phyloP scores from a whole-genome alignment of 2,113 vertebrate species.

The Amia ocellicauda region DNA sequence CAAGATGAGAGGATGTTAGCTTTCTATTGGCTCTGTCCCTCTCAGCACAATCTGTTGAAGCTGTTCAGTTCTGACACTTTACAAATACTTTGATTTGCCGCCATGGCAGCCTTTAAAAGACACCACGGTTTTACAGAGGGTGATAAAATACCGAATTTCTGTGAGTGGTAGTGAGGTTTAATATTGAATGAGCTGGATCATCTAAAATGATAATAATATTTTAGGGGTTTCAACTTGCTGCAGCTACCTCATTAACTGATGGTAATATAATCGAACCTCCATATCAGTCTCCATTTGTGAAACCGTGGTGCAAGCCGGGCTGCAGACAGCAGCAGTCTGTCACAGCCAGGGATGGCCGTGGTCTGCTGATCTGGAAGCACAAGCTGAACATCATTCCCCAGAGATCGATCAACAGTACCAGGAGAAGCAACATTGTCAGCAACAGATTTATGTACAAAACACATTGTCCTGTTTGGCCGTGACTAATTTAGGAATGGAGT shows the following conservation, averaged over 20 bases:
- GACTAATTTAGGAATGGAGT: too few relatives aligned
- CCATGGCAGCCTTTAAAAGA: background rate
- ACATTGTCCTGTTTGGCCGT: too few relatives aligned
- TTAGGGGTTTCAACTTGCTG: slow-evolving; percentile 2
- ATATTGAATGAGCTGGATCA: slow-evolving; percentile 20
- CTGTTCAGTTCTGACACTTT: background rate
- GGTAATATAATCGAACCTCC: background rate
- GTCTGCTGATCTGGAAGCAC: too few relatives aligned
- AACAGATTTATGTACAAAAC: too few relatives aligned
- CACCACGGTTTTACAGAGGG: background rate
- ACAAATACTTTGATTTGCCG: slow-evolving; percentile 7
- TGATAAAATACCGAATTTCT: slow-evolving; percentile 9
- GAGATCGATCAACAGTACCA: too few relatives aligned
- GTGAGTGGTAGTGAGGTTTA: slow-evolving; percentile 9
- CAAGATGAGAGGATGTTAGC: too few relatives aligned
- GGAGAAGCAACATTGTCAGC: too few relatives aligned
- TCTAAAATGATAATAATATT: slow-evolving; percentile 21
- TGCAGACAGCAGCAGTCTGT: background rate
- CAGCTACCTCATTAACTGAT: slow-evolving; percentile 8
- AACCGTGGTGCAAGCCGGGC: background rate
- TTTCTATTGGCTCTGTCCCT: background rate
- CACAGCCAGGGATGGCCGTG: background rate
- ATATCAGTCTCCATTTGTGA: background rate
- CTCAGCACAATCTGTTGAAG: background rate
- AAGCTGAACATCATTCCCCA: too few relatives aligned